These are phyloP conservation scores for Acleris holmiana DNA, from an alignment of 2,888 invertebrate genomes.

Conservation along the genomic window DNA sequence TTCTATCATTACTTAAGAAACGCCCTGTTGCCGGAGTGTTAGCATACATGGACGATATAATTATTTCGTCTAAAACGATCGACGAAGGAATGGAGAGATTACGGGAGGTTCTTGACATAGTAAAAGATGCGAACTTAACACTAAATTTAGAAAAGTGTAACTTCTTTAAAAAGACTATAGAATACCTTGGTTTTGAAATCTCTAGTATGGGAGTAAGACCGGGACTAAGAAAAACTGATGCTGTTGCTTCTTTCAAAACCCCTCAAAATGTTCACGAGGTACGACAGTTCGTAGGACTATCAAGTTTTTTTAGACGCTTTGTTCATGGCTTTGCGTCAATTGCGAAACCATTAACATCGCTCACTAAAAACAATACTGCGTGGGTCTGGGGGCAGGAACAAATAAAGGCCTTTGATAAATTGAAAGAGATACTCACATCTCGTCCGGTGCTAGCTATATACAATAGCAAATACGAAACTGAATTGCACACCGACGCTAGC, in stretches of 20 bases:
- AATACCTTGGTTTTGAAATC: slow-evolving; percentile 30
- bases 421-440: neutral
- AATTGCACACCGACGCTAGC: slow-evolving; percentile 3
- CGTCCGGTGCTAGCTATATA: neutral
- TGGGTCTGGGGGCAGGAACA: neutral
- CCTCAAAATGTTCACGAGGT: slow-evolving; percentile 29
- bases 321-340: neutral
- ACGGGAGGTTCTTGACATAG: neutral
- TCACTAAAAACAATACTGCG: neutral
- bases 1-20: neutral
- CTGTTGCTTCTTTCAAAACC: slow-evolving; percentile 23
- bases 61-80: slow-evolving; percentile 23
- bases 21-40: slow-evolving; percentile 14
- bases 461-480: neutral
- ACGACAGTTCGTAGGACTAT: slow-evolving; percentile 7
- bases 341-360: neutral
- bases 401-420: neutral
- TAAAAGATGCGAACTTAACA: slow-evolving; percentile 24
- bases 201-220: slow-evolving; percentile 11
- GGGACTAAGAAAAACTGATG: slow-evolving; percentile 19
- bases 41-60: slow-evolving; percentile 37
- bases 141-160: slow-evolving; percentile 33
- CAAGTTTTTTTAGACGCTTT: neutral
- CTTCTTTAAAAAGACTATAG: slow-evolving; percentile 29
- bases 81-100: slow-evolving; percentile 25